Evolutionary conservation across 2,113 vertebrate species (phyloP), one percentile per base, ranked within the genome.

Genomic region (Noturus placidus): DNA sequence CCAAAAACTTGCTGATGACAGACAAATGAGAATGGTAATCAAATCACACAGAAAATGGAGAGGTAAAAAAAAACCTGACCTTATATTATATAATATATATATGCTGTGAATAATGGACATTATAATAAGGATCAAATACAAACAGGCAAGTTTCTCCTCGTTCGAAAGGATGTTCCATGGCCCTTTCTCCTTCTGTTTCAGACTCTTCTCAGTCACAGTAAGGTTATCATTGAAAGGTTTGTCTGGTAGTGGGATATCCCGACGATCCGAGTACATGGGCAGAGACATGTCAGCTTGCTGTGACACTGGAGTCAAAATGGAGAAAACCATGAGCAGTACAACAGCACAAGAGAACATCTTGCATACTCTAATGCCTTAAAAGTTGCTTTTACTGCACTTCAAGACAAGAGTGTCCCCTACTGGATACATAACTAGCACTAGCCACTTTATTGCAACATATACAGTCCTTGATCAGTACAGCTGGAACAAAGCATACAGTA

Each of bases 181-280:
- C 2, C 96, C 96, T 76, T 95, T 95, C 92, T 98, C 96, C 88
- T 97, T 97, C 91, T 96, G 94, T 87, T 97, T 97, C 90, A 97
- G 94, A 27, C 92, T 94, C 85, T 69, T 89, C 77, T 97, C 95
- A 15, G 93, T 91, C 0, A 91, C 76, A 0, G 19, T 94, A 84
- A 96, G 94, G 7, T 89, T 85, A 0, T 92, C 90, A 70, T 93
- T 94, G 91, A 90, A 97, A 3, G 95, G 93, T 50, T 83, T 92
- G 1, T 97, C 96, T 0, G 96, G 96, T 91, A 97, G 93, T 1
- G 97, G 97, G 6, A 74, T 87, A 90, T 94, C 93, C 76, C 86
- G 81, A 50, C 95, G 92, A 91, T 97, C 96, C 0, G 56, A 86
- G 92, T 96, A 96, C 89, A 93, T 69, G 0, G 95, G 92, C 91